Evolutionary conservation across 2,113 vertebrate genomes (phyloP).

Genomic region (Sinosuthora webbiana): DNA sequence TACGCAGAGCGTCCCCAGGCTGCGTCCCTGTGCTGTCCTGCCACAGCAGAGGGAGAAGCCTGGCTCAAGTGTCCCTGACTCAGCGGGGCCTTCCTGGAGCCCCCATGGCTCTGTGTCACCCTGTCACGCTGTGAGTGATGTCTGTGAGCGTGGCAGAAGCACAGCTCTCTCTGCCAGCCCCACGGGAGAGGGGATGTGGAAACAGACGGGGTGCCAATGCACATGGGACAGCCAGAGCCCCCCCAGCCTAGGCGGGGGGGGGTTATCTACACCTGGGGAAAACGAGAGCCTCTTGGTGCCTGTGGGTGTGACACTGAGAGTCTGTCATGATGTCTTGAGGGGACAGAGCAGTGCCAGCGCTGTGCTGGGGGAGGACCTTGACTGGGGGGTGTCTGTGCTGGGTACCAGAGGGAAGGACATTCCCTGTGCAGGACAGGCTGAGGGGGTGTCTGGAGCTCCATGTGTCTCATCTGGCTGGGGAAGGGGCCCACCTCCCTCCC

Average conservation of each 20-base stretch:
- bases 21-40: background rate
- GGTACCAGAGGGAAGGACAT: background rate
- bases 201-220: fast-evolving
- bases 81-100: background rate
- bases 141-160: fast-evolving
- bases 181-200: fast-evolving
- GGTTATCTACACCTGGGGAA: background rate
- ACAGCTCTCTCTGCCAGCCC: background rate
- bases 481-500: background rate
- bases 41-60: background rate
- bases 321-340: background rate
- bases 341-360: background rate
- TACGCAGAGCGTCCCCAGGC: background rate
- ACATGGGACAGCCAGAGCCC: fast-evolving
- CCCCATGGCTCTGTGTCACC: background rate
- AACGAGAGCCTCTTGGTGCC: background rate
- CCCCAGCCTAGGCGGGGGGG: background rate
- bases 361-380: background rate
- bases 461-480: background rate
- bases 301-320: fast-evolving
- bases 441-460: background rate
- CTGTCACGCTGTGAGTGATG: background rate
- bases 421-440: fast-evolving
- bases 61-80: background rate
- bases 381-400: background rate